Percentiles rank a stretch among this genome's conserved stretches.
phyloP scores from a whole-genome alignment of 2,888 invertebrate species.

The Melolontha melolontha region DNA sequence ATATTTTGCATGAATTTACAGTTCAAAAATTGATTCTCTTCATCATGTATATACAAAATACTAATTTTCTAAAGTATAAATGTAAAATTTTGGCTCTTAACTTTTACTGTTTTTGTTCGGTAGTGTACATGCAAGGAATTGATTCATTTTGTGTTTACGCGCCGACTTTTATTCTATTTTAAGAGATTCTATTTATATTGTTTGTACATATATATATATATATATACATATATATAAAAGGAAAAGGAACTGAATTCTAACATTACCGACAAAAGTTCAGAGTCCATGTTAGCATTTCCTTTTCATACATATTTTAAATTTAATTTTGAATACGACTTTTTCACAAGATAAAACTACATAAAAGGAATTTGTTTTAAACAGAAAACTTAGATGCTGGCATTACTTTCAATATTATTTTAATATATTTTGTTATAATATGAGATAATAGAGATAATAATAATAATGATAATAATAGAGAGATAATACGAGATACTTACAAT shows the following conservation, averaged over 20 bases:
- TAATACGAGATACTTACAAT: too few relatives aligned
- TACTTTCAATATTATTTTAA: too few relatives aligned
- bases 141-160: conserved; percentile 45
- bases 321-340: too few relatives aligned
- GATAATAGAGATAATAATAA: too few relatives aligned
- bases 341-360: too few relatives aligned
- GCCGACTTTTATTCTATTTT: conserved; percentile 25
- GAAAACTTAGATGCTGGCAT: too few relatives aligned
- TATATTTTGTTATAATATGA: too few relatives aligned
- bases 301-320: too few relatives aligned
- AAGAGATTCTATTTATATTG: conserved; percentile 22
- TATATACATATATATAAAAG: not conserved
- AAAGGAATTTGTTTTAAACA: too few relatives aligned
- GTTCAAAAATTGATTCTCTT: conserved; percentile 20
- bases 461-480: too few relatives aligned
- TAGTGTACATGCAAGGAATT: conserved; percentile 45
- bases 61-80: conserved; percentile 48
- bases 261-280: not conserved
- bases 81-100: conserved; percentile 45
- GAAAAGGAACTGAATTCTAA: conserved; percentile 11
- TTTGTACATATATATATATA: not conserved
- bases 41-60: conserved; percentile 39
- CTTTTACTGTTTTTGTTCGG: conserved; percentile 25
- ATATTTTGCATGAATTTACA: conserved; percentile 48
- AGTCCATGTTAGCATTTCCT: too few relatives aligned